Base-by-base conservation (phyloP, 2,797 vertebrate genomes). In the Lemur catta region DNA sequence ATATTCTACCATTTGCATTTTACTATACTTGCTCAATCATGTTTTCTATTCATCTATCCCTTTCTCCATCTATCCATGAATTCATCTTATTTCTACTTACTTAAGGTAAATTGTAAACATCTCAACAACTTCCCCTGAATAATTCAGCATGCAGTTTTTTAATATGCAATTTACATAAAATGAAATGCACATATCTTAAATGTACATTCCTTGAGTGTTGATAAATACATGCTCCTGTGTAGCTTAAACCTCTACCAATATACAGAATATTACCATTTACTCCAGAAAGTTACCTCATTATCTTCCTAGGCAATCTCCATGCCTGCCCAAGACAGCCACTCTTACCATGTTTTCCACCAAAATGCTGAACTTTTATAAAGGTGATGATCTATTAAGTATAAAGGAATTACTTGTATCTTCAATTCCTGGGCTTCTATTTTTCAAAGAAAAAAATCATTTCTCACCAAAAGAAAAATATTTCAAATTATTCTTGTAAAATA, bases 401-500 rank as follows among this genome's bases (percentile, higher is more conserved):
- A 85, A 84, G 5, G 13, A 84, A 76, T 71, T 18, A 43, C 13
- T 65, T 69, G 6, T 69, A n/a, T 65, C 81, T 63, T 95, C 17
- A 75, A 55, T 30, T 78, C 7, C 14, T 65, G 52, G 33, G 6
- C 8, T 69, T 89, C 18, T 38, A 3, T 38, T 78, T 94, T 79
- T n/a, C 38, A 84, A 82, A 69, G 33, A 93, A n/a, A n/a, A n/a
- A 65, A 65, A 65, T 65, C 3, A n/a, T 67, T 38, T 76, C 52
- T 88, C 5, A 59, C 24, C 79, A 80, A 96, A 89, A 79, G 30
- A 80, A 59, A 93, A 78, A n/a, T 91, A 57, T 85, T 91, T 93
- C 55, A 78, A 96, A 59, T 50, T 87, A 0, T 69, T 12, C 33
- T 78, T 55, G 4, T 55, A 67, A 84, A 93, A 67, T 59, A 92